Evolutionary conservation across 2,113 vertebrate species (phyloP), one percentile per base, ranked within the genome.

Genomic region (Ornithorhynchus anatinus): DNA sequence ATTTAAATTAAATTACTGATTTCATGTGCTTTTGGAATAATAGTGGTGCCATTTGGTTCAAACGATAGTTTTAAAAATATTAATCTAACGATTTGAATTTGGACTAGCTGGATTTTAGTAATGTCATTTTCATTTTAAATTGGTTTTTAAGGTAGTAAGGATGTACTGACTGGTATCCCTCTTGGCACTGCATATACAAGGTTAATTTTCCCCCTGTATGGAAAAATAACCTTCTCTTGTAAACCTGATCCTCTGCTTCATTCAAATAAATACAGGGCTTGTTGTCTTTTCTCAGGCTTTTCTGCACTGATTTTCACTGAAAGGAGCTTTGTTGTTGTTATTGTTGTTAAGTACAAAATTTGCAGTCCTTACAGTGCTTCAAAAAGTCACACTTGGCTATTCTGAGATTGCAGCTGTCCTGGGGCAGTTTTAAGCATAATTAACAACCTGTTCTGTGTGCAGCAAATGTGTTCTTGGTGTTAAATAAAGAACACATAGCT

Each of bases 1-100:
- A 65, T 84, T 86, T 81, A 72, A 82, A 70, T 85, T 64, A n/a
- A 90, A 89, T 81, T 69, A 50, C 77, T 10, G 69, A 77, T 86
- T 86, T 86, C 15, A 19, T 74, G 64, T 56, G 66, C 82, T 82
- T 82, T 61, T 81, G 42, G 84, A 88, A 80, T 84, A 91, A 69
- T 22, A 27, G 69, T 76, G 45, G 61, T 76, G 84, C 80, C 42
- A 2, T 83, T 87, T 86, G 56, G 76, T 85, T 78, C 80, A 72
- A 79, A 77, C 69, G 72, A 70, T 69, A 53, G 66, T 66, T 78
- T n/a, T 63, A 62, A 68, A 81, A 80, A 61, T 82, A 81, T 91
- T 84, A 86, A 79, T 43, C 64, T 65, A 62, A 70, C 14, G 60
- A 78, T 17, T 81, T 80, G 76, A 79, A 64, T 87, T 81, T 84